Evolutionary conservation across 2,888 invertebrate species (phyloP).

Genomic region (Timema cristinae): DNA sequence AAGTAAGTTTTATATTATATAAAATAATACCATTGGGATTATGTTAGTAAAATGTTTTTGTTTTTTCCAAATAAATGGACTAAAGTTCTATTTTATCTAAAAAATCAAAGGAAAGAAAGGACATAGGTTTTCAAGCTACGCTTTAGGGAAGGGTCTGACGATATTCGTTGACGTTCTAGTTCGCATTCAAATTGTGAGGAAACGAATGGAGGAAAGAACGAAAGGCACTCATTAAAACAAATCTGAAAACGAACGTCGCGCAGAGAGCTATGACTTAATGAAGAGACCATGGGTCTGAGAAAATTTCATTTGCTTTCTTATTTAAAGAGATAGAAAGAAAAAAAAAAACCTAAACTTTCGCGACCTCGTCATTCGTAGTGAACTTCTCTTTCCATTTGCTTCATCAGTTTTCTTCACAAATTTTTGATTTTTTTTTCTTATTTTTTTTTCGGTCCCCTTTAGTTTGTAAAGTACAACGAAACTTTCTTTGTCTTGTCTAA

Average conservation of each 20-base stretch:
- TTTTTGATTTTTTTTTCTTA: constrained; percentile 18
- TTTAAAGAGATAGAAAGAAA: constrained; percentile 16
- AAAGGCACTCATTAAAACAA: constrained; percentile 21
- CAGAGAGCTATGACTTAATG: constrained; percentile 18
- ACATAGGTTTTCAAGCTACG: too few relatives aligned
- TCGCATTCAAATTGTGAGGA: constrained; percentile 4
- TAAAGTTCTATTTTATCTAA: too few relatives aligned
- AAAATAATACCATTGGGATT: too few relatives aligned
- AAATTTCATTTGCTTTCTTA: constrained; percentile 22
- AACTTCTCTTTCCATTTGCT: constrained; percentile 16
- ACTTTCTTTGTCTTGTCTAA: constrained; percentile 4
- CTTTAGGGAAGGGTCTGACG: too few relatives aligned
- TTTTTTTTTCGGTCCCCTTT: too few relatives aligned
- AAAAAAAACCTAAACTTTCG: constrained; percentile 15
- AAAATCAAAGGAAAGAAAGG: too few relatives aligned
- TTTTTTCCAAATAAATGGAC: too few relatives aligned
- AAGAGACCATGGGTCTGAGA: constrained; percentile 17
- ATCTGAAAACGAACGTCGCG: constrained; percentile 11
- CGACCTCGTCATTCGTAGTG: not conserved
- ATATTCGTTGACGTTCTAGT: too few relatives aligned
- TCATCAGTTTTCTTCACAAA: constrained; percentile 20
- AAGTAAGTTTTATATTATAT: too few relatives aligned
- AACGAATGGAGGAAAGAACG: constrained; percentile 21
- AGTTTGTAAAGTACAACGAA: too few relatives aligned
- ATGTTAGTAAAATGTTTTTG: too few relatives aligned